A percentile compares a stretch with the other conserved stretches of the same genome.
phyloP scores from a whole-genome alignment of 64 coral and sea anemone genomes.

The Stichodactyla mertensii region DNA sequence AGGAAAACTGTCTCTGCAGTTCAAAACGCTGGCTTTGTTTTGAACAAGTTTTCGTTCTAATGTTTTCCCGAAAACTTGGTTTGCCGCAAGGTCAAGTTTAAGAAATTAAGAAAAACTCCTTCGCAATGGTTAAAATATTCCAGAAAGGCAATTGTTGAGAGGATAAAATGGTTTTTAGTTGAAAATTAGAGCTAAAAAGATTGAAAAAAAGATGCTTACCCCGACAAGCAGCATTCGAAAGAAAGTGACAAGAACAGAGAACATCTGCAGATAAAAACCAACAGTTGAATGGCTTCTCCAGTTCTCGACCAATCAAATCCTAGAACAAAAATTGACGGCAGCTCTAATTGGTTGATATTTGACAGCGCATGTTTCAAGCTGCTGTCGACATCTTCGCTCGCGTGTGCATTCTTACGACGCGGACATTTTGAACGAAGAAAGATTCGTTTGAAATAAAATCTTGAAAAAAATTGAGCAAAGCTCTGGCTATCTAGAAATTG shows the following conservation, averaged over 20 bases:
- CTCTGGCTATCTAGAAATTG: too few relatives aligned
- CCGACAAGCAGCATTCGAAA: constrained; percentile 14
- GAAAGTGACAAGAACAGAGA: constrained; percentile 20
- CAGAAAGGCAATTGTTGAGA: not conserved
- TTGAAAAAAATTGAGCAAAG: too few relatives aligned
- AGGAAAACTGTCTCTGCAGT: not conserved
- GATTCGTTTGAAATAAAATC: not conserved
- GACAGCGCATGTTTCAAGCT: constrained; percentile 10
- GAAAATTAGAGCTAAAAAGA: not conserved
- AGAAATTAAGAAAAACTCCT: not conserved
- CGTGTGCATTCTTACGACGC: not conserved
- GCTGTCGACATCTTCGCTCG: not conserved
- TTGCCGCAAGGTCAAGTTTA: not conserved
- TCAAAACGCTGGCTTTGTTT: not conserved
- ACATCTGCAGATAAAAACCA: constrained; percentile 1
- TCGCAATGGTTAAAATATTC: not conserved
- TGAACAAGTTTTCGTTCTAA: not conserved
- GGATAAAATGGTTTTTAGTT: not conserved
- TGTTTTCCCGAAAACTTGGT: not conserved
- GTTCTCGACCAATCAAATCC: not conserved
- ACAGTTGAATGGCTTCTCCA: not conserved
- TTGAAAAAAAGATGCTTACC: not conserved
- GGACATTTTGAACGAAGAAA: not conserved
- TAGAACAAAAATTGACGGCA: not conserved
- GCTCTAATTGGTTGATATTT: not conserved